Base-by-base conservation (phyloP, 2,888 invertebrate species). In the Xanthia icteritia region DNA sequence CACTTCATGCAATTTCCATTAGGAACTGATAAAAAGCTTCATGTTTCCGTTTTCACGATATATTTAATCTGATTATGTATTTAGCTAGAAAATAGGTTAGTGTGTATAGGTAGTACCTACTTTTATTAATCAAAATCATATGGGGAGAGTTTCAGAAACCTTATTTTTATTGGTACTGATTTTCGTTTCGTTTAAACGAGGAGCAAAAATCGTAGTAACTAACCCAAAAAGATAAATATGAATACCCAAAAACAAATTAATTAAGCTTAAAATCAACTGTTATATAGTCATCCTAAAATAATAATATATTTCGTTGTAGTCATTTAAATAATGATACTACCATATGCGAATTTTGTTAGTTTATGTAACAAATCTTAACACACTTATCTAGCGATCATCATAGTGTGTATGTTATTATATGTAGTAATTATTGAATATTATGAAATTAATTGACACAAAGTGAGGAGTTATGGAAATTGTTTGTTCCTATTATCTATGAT, bases 321-420 rank as follows among this genome's bases (percentile, higher is more conserved):
- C 3, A 45, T 54, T 79, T 58, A 15, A 79, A 66, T 48, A 56
- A 72, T 64, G 42, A 70, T 63, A 70, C 58, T 58, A 58, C 20
- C n/a, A 1, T 51, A 45, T 13, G 23, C 31, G 42, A 45, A 42
- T 71, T 61, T 63, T 67, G 58, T 61, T 48, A 45, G 27, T 42
- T 82, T 77, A 82, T 82, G 39, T 82, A 82, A 81, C 58, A 71
- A 54, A 67, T 80, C 45, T 71, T 82, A 77, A 82, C 81, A 82
- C 64, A 81, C 82, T 31, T 77, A 39, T 11, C 23, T 31, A 68
- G 60, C 51, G 27, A 81, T 56, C 15, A 51, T 51, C 42, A 15
- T 51, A 51, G 45, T 73, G 36, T 67, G 23, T n/a, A 27, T 39
- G 20, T 17, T 51, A 56, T 39, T 80, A 77, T 23, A n/a, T n/a